Conservation (phyloP, 2,113 vertebrate species). For the Plectropomus leopardus region DNA sequence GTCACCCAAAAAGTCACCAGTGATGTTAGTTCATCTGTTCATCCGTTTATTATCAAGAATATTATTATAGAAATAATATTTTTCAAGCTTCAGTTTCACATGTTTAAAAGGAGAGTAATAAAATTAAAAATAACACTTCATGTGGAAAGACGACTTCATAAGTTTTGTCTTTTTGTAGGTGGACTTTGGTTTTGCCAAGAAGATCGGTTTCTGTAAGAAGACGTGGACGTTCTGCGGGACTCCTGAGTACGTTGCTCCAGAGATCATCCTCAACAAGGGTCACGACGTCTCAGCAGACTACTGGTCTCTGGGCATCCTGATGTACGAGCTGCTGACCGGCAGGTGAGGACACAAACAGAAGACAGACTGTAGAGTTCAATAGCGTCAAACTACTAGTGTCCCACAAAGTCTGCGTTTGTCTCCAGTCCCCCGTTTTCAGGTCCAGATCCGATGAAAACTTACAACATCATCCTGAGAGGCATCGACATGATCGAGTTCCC, state of each 20-base stretch:
- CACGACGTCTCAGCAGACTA: slow-evolving; percentile 98
- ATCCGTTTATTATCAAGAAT: no score
- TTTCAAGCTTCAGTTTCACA: no score
- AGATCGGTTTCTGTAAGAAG: slow-evolving; percentile 98
- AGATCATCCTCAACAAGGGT: slow-evolving; percentile 99
- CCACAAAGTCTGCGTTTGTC: background rate
- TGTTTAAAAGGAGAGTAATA: no score
- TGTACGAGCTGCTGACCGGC: slow-evolving; percentile 98
- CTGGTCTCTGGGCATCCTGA: slow-evolving; percentile 98
- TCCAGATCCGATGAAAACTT: slow-evolving; percentile 98
- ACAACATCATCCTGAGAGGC: slow-evolving; percentile 96
- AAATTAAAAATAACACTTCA: background rate
- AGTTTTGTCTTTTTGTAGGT: slow-evolving; percentile 84
- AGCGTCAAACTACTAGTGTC: background rate
- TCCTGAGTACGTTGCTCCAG: slow-evolving; percentile 97
- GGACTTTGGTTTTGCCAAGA: slow-evolving; percentile 99
- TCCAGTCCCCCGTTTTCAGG: slow-evolving; percentile 97
- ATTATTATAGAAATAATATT: no score
- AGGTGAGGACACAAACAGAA: slow-evolving; percentile 87
- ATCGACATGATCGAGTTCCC: slow-evolving; percentile 99
- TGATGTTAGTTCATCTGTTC: no score
- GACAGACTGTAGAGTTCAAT: background rate
- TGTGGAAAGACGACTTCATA: background rate
- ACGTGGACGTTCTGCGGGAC: slow-evolving; percentile 99
- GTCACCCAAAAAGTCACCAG: no score